Percentiles rank a stretch among this genome's conserved stretches.
These are phyloP conservation scores for Sisyra nigra DNA, from an alignment of 2,888 invertebrate species.

Conservation along the genomic window DNA sequence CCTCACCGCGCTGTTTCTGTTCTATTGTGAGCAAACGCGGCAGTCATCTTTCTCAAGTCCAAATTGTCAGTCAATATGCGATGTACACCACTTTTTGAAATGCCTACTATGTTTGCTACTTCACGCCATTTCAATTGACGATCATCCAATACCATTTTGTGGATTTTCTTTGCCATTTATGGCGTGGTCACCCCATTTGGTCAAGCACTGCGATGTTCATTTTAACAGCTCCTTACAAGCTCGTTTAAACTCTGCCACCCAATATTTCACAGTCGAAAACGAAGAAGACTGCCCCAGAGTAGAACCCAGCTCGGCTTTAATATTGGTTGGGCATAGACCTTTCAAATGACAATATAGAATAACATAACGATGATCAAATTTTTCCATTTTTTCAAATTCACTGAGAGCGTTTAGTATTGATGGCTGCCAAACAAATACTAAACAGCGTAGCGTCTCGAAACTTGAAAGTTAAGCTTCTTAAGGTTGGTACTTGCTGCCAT, in stretches of 20 bases:
- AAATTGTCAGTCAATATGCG: too few relatives aligned
- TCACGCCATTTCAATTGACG: not conserved
- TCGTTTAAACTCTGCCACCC: slow-evolving; percentile 13
- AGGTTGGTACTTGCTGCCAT: not conserved
- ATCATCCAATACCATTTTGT: slow-evolving; percentile 10
- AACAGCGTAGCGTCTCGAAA: slow-evolving; percentile 9
- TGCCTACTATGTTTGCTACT: too few relatives aligned
- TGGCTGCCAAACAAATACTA: too few relatives aligned
- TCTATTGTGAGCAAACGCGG: too few relatives aligned
- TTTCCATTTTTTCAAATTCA: slow-evolving; percentile 8
- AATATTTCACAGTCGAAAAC: slow-evolving; percentile 7
- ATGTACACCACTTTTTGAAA: too few relatives aligned
- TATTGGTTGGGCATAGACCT: slow-evolving; percentile 13
- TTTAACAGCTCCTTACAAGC: not conserved
- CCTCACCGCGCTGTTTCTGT: too few relatives aligned
- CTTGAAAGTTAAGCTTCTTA: slow-evolving; percentile 4
- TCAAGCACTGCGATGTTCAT: slow-evolving; percentile 9
- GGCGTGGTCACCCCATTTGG: slow-evolving; percentile 9
- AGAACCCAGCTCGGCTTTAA: slow-evolving; percentile 15
- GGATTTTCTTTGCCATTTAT: slow-evolving; percentile 11
- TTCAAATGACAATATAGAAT: slow-evolving; percentile 12
- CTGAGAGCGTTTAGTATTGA: too few relatives aligned
- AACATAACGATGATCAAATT: too few relatives aligned
- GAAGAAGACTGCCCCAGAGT: slow-evolving; percentile 14
- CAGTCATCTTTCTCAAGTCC: too few relatives aligned